These are phyloP conservation scores for Tricholaema leucomelas DNA, from an alignment of 2,113 vertebrate genomes.

Conservation along the genomic window DNA sequence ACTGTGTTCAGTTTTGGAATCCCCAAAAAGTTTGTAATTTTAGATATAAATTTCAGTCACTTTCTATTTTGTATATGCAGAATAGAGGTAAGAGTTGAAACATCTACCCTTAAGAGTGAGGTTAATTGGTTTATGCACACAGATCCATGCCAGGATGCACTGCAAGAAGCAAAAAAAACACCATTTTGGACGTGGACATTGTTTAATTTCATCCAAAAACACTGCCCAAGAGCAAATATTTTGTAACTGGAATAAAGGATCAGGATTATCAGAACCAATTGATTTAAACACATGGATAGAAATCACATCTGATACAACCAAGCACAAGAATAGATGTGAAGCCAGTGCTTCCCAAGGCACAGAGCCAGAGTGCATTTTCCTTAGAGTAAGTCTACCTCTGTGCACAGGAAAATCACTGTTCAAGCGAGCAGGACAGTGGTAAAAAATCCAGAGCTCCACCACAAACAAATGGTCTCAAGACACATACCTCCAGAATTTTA, in stretches of 20 bases:
- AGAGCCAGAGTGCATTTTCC: background rate
- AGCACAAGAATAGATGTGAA: background rate
- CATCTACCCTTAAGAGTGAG: background rate
- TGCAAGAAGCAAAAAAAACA: background rate
- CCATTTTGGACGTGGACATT: background rate
- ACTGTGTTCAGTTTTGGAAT: too few species aligned
- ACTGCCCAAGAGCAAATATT: background rate
- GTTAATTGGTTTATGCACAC: background rate
- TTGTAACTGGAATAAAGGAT: background rate
- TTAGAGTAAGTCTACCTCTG: background rate
- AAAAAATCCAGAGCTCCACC: background rate
- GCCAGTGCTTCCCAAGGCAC: background rate
- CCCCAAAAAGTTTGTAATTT: too few species aligned
- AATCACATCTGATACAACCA: background rate
- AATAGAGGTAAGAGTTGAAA: too few species aligned
- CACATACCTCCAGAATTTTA: background rate
- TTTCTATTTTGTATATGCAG: too few species aligned
- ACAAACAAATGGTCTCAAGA: background rate
- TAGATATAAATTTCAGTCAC: too few species aligned
- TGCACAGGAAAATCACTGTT: rapidly evolving
- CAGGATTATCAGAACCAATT: background rate
- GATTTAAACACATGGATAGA: background rate
- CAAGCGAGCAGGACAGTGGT: background rate
- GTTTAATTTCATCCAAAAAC: background rate
- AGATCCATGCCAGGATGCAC: background rate